Conservation (phyloP, 1,140 invertebrate genomes). For the Hydropsyche tenuis region DNA sequence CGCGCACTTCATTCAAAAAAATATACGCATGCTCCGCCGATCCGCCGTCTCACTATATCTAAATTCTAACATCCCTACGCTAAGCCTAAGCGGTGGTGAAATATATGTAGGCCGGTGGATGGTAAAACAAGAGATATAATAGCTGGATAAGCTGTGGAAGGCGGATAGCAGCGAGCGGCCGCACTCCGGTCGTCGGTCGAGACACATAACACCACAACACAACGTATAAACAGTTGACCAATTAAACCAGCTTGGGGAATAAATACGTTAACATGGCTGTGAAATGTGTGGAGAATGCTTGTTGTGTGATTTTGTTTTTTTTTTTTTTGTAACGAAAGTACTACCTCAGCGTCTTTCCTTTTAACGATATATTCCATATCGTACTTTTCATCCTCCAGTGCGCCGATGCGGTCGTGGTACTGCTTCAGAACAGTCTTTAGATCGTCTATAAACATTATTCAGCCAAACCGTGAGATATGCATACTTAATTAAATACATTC, state of each 20-base stretch:
- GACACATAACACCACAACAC: conserved; percentile 41
- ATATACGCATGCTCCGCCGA: conserved; percentile 44
- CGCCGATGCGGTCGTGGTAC: conserved; percentile 86
- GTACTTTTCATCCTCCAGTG: conserved; percentile 95
- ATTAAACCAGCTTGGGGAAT: conserved; percentile 32
- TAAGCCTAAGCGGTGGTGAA: conserved; percentile 31
- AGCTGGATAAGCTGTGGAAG: conserved; percentile 32
- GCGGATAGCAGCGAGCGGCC: conserved; percentile 27
- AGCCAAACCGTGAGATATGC: conserved; percentile 42
- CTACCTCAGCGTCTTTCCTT: conserved; percentile 96
- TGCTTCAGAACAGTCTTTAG: conserved; percentile 83
- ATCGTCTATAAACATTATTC: conserved; percentile 66
- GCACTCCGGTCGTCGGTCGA: conserved; percentile 32
- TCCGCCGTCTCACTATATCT: conserved; percentile 38
- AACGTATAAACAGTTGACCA: conserved; percentile 28
- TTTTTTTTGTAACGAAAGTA: conserved; percentile 34
- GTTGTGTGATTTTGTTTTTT: conserved; percentile 40
- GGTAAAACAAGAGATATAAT: conserved; percentile 18
- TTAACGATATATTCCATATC: conserved; percentile 98
- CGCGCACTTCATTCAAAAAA: conserved; percentile 45
- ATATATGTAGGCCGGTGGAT: conserved; percentile 10
- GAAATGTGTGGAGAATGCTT: conserved; percentile 22
- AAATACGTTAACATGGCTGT: conserved; percentile 26
- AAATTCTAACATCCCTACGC: conserved; percentile 24
- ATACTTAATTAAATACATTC: conserved; percentile 11